Percentiles rank a stretch among this genome's conserved stretches.
These are phyloP conservation scores for Petromus typicus DNA, from an alignment of 2,113 vertebrate genomes.

Conservation along the genomic window DNA sequence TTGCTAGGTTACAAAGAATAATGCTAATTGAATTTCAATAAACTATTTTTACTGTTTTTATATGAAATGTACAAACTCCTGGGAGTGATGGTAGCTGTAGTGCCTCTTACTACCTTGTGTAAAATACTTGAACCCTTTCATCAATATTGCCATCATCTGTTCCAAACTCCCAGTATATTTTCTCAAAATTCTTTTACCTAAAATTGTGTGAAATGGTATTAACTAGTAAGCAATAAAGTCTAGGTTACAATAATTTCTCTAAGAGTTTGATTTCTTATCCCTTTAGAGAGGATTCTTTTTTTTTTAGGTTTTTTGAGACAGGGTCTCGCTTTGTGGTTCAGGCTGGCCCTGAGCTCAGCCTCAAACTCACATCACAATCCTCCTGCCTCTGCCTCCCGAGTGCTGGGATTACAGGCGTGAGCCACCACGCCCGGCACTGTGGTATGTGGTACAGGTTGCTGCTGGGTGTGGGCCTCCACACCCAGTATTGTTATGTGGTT, in stretches of 20 bases:
- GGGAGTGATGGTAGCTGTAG: conserved; percentile 20
- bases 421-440: too few species aligned
- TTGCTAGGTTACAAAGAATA: conserved; percentile 54
- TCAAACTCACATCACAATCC: too few species aligned
- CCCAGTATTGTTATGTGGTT: too few species aligned
- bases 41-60: conserved; percentile 79
- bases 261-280: conserved; percentile 47
- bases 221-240: conserved; percentile 76
- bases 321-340: too few species aligned
- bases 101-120: conserved; percentile 41
- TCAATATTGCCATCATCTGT: neutral
- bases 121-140: conserved; percentile 33
- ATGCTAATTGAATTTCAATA: conserved; percentile 74
- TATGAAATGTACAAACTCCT: conserved; percentile 43
- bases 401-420: too few species aligned
- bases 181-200: conserved; percentile 60
- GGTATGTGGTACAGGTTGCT: too few species aligned
- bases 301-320: too few species aligned
- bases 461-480: too few species aligned
- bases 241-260: conserved; percentile 31
- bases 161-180: conserved; percentile 64
- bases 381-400: too few species aligned
- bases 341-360: too few species aligned
- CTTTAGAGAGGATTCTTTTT: neutral
- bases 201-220: conserved; percentile 59